A percentile compares a stretch with the other conserved stretches of the same genome.
phyloP scores from a whole-genome alignment of 2,888 invertebrate genomes.

The Diarsia rubi region DNA sequence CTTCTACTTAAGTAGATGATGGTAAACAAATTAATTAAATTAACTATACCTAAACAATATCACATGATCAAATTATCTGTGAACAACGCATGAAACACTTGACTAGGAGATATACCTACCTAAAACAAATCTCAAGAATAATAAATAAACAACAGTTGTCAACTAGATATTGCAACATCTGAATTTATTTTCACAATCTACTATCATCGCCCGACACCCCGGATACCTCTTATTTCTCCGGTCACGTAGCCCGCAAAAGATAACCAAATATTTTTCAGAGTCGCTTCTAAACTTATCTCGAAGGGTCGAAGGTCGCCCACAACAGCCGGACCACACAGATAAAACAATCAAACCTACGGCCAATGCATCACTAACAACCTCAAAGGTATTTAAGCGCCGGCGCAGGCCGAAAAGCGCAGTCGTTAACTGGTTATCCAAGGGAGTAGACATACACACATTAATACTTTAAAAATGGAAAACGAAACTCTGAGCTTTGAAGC shows the following conservation, averaged over 20 bases:
- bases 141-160: constrained; percentile 10
- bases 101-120: not conserved
- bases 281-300: constrained; percentile 76
- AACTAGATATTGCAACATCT: constrained; percentile 24
- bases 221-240: constrained; percentile 26
- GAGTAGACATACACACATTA: constrained; percentile 57
- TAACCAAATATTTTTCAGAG: constrained; percentile 81
- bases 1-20: not conserved
- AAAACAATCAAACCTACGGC: constrained; percentile 70
- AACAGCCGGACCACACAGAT: constrained; percentile 79
- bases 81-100: not conserved
- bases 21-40: not conserved
- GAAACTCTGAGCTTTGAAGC: constrained; percentile 87
- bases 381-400: constrained; percentile 79
- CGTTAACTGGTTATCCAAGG: constrained; percentile 63
- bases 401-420: constrained; percentile 71
- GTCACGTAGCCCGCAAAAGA: constrained; percentile 68
- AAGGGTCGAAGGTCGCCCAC: constrained; percentile 81
- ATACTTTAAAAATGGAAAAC: constrained; percentile 79
- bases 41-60: constrained; percentile 25
- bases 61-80: not conserved
- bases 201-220: constrained; percentile 32
- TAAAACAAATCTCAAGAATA: constrained; percentile 2
- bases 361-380: constrained; percentile 65
- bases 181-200: constrained; percentile 20